These are phyloP conservation scores for Gymnobelideus leadbeateri DNA, from an alignment of 2,113 vertebrate genomes.

Conservation along the genomic window DNA sequence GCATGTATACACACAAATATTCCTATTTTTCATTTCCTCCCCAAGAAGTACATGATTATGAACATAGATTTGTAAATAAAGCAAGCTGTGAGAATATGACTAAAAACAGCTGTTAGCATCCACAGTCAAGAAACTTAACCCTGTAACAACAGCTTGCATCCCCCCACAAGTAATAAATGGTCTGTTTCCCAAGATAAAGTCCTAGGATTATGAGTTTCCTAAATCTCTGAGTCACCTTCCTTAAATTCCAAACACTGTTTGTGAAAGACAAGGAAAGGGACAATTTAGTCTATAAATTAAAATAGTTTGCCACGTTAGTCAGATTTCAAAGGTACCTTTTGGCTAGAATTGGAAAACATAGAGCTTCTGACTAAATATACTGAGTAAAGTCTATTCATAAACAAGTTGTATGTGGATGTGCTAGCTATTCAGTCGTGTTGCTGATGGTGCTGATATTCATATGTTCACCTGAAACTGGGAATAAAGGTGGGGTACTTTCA, in stretches of 20 bases:
- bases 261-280: constrained; percentile 36
- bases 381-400: constrained; percentile 39
- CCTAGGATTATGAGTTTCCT: constrained; percentile 30
- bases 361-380: constrained; percentile 47
- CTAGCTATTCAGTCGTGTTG: neutral
- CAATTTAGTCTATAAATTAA: constrained; percentile 30
- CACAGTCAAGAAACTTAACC: neutral
- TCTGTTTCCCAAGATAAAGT: constrained; percentile 40
- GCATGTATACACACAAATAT: neutral
- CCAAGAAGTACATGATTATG: constrained; percentile 35
- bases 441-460: neutral
- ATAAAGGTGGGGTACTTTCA: neutral
- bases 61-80: constrained; percentile 47
- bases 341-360: constrained; percentile 33
- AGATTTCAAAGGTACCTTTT: constrained; percentile 44
- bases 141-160: constrained; percentile 23
- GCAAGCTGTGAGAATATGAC: constrained; percentile 22
- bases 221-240: constrained; percentile 30
- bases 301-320: constrained; percentile 47
- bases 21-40: neutral
- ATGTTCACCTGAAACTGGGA: neutral
- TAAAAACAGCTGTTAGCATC: constrained; percentile 34
- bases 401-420: neutral
- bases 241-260: neutral
- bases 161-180: constrained; percentile 23